These are phyloP conservation scores for Streblospio benedicti DNA, from an alignment of 1,140 invertebrate species.

Conservation along the genomic window DNA sequence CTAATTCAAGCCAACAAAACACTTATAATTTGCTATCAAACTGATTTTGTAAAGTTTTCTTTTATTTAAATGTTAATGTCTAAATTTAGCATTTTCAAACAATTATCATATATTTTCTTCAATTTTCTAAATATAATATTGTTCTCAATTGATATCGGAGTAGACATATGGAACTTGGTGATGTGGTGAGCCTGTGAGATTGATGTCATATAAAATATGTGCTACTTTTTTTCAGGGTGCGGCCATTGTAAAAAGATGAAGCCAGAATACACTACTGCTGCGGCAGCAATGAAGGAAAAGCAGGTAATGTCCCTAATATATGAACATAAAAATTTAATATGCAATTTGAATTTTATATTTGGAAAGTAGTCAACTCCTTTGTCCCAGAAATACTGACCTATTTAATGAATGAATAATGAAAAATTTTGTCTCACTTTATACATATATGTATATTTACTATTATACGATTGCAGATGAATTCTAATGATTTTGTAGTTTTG, in stretches of 20 bases:
- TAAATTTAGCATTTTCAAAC: too few species aligned
- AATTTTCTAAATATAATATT: not conserved
- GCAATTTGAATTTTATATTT: not conserved
- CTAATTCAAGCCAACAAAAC: not conserved
- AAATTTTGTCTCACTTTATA: too few species aligned
- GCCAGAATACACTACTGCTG: constrained; percentile 90
- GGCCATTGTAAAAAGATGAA: constrained; percentile 92
- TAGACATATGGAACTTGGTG: not conserved
- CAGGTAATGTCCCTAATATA: constrained; percentile 52
- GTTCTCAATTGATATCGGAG: not conserved
- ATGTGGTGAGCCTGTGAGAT: not conserved
- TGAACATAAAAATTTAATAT: not conserved
- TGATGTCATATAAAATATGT: too few species aligned
- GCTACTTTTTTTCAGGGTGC: constrained; percentile 57
- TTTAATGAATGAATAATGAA: too few species aligned
- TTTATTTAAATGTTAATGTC: too few species aligned
- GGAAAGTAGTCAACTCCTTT: too few species aligned
- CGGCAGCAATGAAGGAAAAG: constrained; percentile 69
- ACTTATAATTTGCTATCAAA: not conserved
- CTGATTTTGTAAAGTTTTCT: not conserved
- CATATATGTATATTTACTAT: too few species aligned
- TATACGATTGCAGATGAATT: too few species aligned
- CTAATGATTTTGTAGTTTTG: too few species aligned
- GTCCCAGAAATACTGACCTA: too few species aligned
- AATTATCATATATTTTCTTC: too few species aligned